A percentile compares a stretch with the other conserved stretches of the same genome.
Evolutionary conservation across 2,797 vertebrate genomes (phyloP).

Genomic region (Phalloptychus januarius): DNA sequence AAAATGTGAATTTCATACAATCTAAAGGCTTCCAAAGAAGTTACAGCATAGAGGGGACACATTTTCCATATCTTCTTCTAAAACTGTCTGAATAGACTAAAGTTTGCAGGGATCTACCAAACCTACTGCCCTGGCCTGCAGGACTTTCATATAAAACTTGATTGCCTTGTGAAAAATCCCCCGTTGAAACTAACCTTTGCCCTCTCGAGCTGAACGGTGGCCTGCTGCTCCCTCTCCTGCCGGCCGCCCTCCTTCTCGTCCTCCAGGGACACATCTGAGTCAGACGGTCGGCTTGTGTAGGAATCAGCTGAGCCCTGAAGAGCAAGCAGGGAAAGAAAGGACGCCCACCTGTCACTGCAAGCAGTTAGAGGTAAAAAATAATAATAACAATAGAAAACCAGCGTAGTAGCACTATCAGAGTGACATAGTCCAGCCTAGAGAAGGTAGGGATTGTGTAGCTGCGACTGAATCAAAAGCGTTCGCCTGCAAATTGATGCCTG

Average conservation of each 20-base stretch:
- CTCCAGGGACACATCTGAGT: conserved; percentile 98
- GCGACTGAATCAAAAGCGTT: background rate
- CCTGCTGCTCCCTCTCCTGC: conserved; percentile 96
- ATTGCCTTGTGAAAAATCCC: background rate
- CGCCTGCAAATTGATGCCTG: conserved; percentile 27
- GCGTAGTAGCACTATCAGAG: background rate
- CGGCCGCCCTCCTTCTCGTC: conserved; percentile 95
- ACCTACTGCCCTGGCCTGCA: no score
- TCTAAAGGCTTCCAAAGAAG: background rate
- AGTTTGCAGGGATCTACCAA: background rate
- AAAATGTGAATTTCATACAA: background rate
- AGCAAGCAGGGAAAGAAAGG: conserved; percentile 28
- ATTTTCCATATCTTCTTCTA: background rate
- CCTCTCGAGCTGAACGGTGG: conserved; percentile 93
- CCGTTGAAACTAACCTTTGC: conserved; percentile 85
- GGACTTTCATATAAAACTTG: background rate
- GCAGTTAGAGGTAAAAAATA: background rate
- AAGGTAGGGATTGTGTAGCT: background rate
- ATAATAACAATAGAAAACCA: background rate
- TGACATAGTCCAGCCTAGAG: background rate
- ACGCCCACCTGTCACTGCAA: conserved; percentile 13
- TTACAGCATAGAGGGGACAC: background rate
- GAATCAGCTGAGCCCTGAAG: conserved; percentile 97
- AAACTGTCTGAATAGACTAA: background rate
- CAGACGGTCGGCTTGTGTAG: conserved; percentile 97